Base-by-base conservation (phyloP, 2,888 invertebrate genomes). In the Drosophila rubida region DNA sequence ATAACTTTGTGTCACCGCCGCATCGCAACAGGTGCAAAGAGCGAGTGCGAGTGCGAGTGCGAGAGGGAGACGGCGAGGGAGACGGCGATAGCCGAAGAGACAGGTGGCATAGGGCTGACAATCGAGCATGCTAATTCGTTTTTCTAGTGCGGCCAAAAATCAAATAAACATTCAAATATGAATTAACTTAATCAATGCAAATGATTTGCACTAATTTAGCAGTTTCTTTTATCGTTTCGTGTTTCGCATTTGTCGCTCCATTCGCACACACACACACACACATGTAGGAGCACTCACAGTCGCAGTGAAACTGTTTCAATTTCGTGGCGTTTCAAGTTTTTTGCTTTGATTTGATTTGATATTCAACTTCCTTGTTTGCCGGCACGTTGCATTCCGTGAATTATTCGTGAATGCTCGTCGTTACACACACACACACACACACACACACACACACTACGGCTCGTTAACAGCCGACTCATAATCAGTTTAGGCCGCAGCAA, bases 131-230 rank as follows among this genome's bases (percentile, higher is more conserved):
- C 45, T 62, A 57, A 68, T 64, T 49, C 16, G 30, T 11, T 7
- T 55, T 22, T 57, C 22, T 16, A 23, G 46, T 58, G 71, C 57
- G 72, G 75, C 46, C 49, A 65, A 79, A 68, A 68, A 60, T 69
- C 62, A 69, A 75, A 84, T 69, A 68, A 79, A 67, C 63, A 77
- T 75, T 68, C 69, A 63, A 64, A 75, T 75, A 71, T 77, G 74
- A 78, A 78, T 80, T 63, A 77, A 68, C 58, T 75, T 82, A 80
- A 86, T 80, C 80, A 82, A 81, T 86, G 83, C 81, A 83, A 81
- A 81, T 86, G 72, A 65, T 78, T 80, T 86, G 87, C 80, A 86
- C 81, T 83, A 83, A 86, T 86, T 81, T 86, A 65, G 65, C 63
- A 58, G 66, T 70, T 65, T 74, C 50, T 70, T 57, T 57, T 57